A percentile compares a stretch with the other conserved stretches of the same genome.
phyloP scores from a whole-genome alignment of 2,797 vertebrate genomes.

The Sternarchorhynchus goeldii region DNA sequence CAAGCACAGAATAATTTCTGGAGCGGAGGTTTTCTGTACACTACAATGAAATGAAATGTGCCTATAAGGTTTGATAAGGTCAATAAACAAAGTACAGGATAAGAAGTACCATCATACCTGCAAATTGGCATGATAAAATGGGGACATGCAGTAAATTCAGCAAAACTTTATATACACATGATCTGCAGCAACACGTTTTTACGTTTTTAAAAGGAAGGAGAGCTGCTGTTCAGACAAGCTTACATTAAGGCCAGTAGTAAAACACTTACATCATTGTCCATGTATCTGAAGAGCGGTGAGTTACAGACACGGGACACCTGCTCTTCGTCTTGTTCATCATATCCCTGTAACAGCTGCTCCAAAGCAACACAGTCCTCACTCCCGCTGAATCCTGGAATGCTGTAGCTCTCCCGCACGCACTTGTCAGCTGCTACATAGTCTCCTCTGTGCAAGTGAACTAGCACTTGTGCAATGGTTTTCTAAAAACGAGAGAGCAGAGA shows the following conservation, averaged over 20 bases:
- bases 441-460: slow-evolving; percentile 86
- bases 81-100: not conserved
- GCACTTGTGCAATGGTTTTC: slow-evolving; percentile 90
- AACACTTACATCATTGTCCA: slow-evolving; percentile 81
- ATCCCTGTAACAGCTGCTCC: slow-evolving; percentile 93
- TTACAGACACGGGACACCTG: slow-evolving; percentile 83
- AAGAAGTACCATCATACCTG: slow-evolving; percentile 12
- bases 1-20: not conserved
- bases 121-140: not conserved
- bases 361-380: slow-evolving; percentile 93
- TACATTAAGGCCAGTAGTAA: not conserved
- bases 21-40: not conserved
- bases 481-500: slow-evolving; percentile 56
- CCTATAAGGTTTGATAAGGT: not conserved
- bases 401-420: slow-evolving; percentile 87
- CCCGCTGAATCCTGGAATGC: slow-evolving; percentile 94
- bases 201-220: too few species aligned
- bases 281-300: slow-evolving; percentile 85
- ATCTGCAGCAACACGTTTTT: too few species aligned
- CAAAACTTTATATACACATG: not conserved
- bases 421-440: slow-evolving; percentile 87
- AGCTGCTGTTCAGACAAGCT: too few species aligned
- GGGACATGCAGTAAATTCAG: not conserved
- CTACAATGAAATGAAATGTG: not conserved
- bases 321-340: slow-evolving; percentile 87